These are phyloP conservation scores for Sitta europaea DNA, from an alignment of 2,113 vertebrate genomes.

Conservation along the genomic window DNA sequence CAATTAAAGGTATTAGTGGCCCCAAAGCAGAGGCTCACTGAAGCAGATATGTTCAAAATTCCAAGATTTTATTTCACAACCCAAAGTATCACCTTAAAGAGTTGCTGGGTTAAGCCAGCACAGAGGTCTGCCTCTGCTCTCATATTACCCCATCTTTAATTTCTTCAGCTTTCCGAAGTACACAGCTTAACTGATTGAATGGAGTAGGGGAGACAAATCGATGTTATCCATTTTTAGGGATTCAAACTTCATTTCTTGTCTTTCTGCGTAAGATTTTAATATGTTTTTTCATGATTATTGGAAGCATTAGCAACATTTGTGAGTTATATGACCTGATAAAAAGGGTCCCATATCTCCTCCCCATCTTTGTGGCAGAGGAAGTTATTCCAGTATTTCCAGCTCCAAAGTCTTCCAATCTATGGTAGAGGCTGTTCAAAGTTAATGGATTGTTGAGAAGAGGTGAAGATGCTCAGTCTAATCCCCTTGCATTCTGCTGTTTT, in stretches of 20 bases:
- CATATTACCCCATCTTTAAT: fast-evolving
- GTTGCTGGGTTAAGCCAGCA: not conserved
- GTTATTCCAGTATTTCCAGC: not conserved
- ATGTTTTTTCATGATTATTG: not conserved
- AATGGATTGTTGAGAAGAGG: not conserved
- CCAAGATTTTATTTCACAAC: not conserved
- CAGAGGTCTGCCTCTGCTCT: not conserved
- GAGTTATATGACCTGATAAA: not conserved
- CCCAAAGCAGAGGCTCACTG: not conserved
- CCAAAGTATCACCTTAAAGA: not conserved
- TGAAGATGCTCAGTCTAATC: not conserved
- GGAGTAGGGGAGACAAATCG: not conserved
- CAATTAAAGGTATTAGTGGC: not conserved
- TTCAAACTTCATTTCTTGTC: not conserved
- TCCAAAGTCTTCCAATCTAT: not conserved
- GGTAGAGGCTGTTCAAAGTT: not conserved
- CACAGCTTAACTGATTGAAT: not conserved
- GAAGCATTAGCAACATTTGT: not conserved
- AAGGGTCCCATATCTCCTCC: not conserved
- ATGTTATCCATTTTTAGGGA: not conserved
- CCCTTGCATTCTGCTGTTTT: not conserved
- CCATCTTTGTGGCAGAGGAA: not conserved
- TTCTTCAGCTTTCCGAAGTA: not conserved
- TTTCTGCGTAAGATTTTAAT: not conserved
- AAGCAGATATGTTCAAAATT: not conserved